Conservation (phyloP, 2,113 vertebrate species). For the Nesoenas mayeri region DNA sequence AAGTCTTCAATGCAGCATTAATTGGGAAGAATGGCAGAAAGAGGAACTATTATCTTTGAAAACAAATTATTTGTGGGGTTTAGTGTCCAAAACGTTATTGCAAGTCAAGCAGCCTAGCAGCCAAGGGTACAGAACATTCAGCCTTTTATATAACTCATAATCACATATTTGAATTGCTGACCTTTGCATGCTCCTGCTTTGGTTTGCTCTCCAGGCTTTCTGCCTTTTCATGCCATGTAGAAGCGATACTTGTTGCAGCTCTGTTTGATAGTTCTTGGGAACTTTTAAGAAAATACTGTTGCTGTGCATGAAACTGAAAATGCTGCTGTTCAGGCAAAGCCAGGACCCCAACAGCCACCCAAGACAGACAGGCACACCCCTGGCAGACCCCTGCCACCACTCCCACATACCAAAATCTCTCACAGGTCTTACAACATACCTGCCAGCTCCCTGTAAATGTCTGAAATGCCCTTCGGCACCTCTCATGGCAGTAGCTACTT, state of each 20-base stretch:
- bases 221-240: neutral
- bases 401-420: neutral
- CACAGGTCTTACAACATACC: neutral
- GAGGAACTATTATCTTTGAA: neutral
- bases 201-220: neutral
- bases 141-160: neutral
- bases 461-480: neutral
- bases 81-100: neutral
- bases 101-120: neutral
- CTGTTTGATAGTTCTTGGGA: neutral
- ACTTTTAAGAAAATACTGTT: neutral
- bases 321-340: neutral
- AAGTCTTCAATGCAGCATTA: neutral
- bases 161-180: neutral
- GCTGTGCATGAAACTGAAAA: neutral
- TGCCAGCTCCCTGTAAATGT: fast-evolving
- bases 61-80: neutral
- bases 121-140: neutral
- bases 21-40: neutral
- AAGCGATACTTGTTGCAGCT: neutral
- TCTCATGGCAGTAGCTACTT: neutral
- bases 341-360: neutral
- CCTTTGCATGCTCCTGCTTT: neutral
- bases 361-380: neutral
- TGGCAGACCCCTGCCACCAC: neutral